Conservation (phyloP, 2,888 invertebrate species). For the Phaedon cochleariae region DNA sequence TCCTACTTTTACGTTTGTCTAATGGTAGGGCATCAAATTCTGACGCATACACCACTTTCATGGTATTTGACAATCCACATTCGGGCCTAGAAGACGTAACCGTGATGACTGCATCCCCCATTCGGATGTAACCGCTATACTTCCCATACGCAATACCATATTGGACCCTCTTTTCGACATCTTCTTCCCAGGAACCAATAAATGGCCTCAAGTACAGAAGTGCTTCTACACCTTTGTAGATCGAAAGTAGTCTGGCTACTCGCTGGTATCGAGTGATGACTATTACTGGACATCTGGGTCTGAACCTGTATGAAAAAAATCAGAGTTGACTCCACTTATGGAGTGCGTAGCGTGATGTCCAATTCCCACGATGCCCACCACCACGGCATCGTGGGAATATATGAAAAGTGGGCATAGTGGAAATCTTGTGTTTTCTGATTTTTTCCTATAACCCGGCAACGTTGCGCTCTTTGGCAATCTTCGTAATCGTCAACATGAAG, state of each 20-base stretch:
- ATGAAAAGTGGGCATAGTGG: too few species aligned
- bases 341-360: too few species aligned
- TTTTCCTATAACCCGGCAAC: too few species aligned
- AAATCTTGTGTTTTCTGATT: too few species aligned
- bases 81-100: constrained; percentile 78
- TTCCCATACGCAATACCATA: constrained; percentile 70
- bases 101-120: constrained; percentile 75
- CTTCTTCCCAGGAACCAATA: constrained; percentile 66
- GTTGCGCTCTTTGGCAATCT: too few species aligned
- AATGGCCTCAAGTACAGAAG: constrained; percentile 65
- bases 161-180: constrained; percentile 69
- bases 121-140: constrained; percentile 69
- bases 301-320: constrained; percentile 43
- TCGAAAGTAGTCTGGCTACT: constrained; percentile 74
- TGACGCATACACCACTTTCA: constrained; percentile 70
- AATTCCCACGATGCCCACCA: too few species aligned
- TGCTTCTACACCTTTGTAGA: constrained; percentile 66
- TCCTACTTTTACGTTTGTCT: background rate
- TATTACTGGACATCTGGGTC: constrained; percentile 78
- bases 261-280: constrained; percentile 75
- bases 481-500: too few species aligned
- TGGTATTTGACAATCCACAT: constrained; percentile 74
- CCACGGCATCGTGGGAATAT: too few species aligned
- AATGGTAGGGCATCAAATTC: constrained; percentile 44
- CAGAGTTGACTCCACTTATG: too few species aligned